A percentile compares a stretch with the other conserved stretches of the same genome.
Evolutionary conservation across 1,140 invertebrate genomes (phyloP).

Genomic region (Venturia canescens): DNA sequence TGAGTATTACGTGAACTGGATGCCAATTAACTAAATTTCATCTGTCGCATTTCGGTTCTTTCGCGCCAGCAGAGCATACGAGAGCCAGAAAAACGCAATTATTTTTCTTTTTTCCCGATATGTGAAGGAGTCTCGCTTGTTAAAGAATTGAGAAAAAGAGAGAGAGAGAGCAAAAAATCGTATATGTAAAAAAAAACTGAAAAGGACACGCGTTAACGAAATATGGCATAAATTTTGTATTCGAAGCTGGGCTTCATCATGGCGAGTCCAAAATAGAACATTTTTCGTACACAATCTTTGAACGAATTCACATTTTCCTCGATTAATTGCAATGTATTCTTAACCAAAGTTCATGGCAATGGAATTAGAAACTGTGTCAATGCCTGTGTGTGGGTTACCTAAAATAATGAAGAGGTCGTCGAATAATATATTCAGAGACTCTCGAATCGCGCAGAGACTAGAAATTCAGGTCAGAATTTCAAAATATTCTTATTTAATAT

Average conservation of each 20-base stretch:
- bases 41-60: constrained; percentile 32
- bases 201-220: not conserved
- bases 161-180: not conserved
- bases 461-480: too few relatives aligned
- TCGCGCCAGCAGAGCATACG: constrained; percentile 11
- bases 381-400: too few relatives aligned
- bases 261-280: not conserved
- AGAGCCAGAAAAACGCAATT: constrained; percentile 30
- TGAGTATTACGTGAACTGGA: constrained; percentile 27
- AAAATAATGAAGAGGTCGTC: too few relatives aligned
- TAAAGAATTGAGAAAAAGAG: constrained; percentile 15
- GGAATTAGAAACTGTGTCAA: not conserved
- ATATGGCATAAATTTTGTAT: constrained; percentile 27
- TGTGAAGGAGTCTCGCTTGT: constrained; percentile 20
- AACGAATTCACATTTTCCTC: not conserved
- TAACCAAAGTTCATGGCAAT: not conserved
- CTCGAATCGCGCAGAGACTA: too few relatives aligned
- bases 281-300: not conserved
- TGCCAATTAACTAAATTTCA: constrained; percentile 46
- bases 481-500: too few relatives aligned
- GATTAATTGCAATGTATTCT: constrained; percentile 28
- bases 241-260: not conserved
- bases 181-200: not conserved
- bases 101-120: constrained; percentile 45
- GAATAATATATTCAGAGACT: too few relatives aligned